Evolutionary conservation across 2,888 invertebrate genomes (phyloP).

Genomic region (Isoperla grammatica): DNA sequence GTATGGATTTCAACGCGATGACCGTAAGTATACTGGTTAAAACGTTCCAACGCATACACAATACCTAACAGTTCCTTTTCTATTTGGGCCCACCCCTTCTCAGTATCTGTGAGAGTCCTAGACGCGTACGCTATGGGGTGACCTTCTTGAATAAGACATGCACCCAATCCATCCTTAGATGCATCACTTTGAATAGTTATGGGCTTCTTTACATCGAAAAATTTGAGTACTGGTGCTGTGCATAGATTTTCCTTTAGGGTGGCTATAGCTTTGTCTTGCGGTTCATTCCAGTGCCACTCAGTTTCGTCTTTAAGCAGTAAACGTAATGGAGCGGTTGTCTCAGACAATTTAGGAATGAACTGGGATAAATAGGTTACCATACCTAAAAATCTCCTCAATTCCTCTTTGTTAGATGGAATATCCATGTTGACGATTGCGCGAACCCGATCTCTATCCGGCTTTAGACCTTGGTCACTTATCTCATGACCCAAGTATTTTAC

Average conservation of each 20-base stretch:
- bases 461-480: slow-evolving; percentile 36
- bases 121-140: slow-evolving; percentile 11
- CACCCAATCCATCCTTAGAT: slow-evolving; percentile 3
- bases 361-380: no score
- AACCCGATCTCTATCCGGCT: background rate
- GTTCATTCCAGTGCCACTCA: no score
- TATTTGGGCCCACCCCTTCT: slow-evolving; percentile 5
- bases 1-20: background rate
- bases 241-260: no score
- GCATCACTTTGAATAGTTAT: slow-evolving; percentile 2
- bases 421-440: no score
- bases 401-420: no score
- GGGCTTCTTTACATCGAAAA: slow-evolving; percentile 1
- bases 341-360: no score
- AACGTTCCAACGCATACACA: slow-evolving; percentile 6
- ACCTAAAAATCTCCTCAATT: no score
- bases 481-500: slow-evolving; percentile 31
- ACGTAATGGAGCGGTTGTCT: no score
- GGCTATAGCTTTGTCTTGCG: no score
- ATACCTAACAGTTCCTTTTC: slow-evolving; percentile 15
- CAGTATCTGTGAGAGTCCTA: background rate
- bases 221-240: background rate
- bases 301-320: no score
- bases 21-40: slow-evolving; percentile 11
- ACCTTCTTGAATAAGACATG: slow-evolving; percentile 9